phyloP scores from a whole-genome alignment of 2,113 vertebrate species.

The Elephantulus edwardii region DNA sequence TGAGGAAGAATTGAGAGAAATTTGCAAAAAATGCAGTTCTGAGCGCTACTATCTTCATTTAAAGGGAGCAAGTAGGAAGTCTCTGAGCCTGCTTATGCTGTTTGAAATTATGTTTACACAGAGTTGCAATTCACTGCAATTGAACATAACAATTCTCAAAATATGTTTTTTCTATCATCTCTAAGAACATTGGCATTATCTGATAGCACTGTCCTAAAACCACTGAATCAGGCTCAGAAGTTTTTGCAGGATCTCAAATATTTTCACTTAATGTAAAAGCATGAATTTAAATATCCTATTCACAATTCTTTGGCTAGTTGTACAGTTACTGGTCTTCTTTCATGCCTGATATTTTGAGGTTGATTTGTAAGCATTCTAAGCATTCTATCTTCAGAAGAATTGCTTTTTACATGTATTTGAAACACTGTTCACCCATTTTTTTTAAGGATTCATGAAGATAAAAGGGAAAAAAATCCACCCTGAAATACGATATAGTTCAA shows the following conservation, averaged over 20 bases:
- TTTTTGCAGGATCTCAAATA: not conserved
- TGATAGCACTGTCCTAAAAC: too few species aligned
- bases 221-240: not conserved
- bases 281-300: not conserved
- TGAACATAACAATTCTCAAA: not conserved
- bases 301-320: not conserved
- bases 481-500: constrained; percentile 68
- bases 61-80: not conserved
- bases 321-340: not conserved
- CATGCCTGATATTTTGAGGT: constrained; percentile 42
- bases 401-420: constrained; percentile 51
- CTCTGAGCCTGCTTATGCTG: not conserved
- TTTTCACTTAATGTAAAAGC: not conserved
- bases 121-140: not conserved
- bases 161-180: not conserved
- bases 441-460: constrained; percentile 54
- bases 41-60: not conserved
- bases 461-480: constrained; percentile 67
- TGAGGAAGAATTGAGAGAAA: not conserved
- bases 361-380: constrained; percentile 45
- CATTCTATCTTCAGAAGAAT: constrained; percentile 40
- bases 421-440: constrained; percentile 43
- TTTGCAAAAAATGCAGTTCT: not conserved
- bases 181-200: not conserved
- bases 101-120: not conserved